phyloP scores from a whole-genome alignment of 2,797 vertebrate genomes.

The Coccyzus lansbergi region DNA sequence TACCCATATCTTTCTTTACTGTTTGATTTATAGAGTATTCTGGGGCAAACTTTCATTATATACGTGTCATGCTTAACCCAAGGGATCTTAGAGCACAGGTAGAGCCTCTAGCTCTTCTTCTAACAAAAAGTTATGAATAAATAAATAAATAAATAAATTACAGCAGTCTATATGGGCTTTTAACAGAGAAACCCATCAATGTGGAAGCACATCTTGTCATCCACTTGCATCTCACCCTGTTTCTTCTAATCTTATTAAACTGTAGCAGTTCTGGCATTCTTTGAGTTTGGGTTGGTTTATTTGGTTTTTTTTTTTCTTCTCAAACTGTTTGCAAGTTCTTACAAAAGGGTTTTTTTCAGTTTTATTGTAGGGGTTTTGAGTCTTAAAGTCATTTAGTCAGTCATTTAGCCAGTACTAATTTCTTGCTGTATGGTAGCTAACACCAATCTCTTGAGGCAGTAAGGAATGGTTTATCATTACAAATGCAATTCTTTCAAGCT shows the following conservation, averaged over 20 bases:
- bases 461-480: not conserved
- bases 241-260: not conserved
- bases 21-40: not conserved
- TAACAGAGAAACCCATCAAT: not conserved
- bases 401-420: not conserved
- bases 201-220: not conserved
- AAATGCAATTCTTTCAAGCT: not conserved
- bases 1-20: not conserved
- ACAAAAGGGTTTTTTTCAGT: not conserved
- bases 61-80: not conserved
- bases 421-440: rapidly evolving
- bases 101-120: not conserved
- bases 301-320: not conserved
- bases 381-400: not conserved
- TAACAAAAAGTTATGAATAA: not conserved
- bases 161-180: not conserved
- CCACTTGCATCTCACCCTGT: rapidly evolving
- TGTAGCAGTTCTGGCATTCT: not conserved
- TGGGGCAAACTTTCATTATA: rapidly evolving
- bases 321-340: not conserved
- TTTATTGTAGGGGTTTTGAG: not conserved
- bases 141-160: no score
- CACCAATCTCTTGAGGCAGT: not conserved
- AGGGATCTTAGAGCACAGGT: not conserved
- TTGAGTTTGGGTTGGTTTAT: rapidly evolving